Evolutionary conservation across 2,888 invertebrate species (phyloP), one percentile per base, ranked within the genome.

Genomic region (Schizaphis graminum): DNA sequence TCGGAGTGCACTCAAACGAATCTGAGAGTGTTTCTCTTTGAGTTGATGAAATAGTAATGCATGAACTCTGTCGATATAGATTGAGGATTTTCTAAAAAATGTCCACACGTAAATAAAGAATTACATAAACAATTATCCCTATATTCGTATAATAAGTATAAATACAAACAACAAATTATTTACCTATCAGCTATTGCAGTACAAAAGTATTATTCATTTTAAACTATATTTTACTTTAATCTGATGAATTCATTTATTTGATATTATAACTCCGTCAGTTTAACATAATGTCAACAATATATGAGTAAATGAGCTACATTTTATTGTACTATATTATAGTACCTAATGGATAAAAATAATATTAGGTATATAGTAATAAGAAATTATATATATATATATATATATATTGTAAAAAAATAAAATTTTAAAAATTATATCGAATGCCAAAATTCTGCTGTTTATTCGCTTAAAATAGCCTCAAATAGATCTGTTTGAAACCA

Each of bases 1-100:
- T 95, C 96, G 96, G 95, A 97, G 96, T 21, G 96, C 96, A 95
- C 96, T 96, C 67, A 96, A 96, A 26, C 97, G 95, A 90, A 97
- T 96, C 96, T 97, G 96, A 28, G 96, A 95, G 95, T 97, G 97
- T 7, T 96, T 96, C 95, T 96, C 96, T 91, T 96, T 95, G 67
- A 97, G 95, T 94, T 96, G 96, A 44, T 96, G 95, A 95, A 96
- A 95, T 86, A 96, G 94, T 84, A 96, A 95, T 85, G 96, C 95
- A 95, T 96, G 96, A 10, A 96, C 96, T 95, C 96, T 96, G 89
- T 96, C 95, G 8, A 96, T 95, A 95, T 96, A 96, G 49, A 95
- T 95, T 95, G 96, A 96, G 21, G 96, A 96, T 94, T 95, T 95
- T 94, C 96, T 96, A 92, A 28, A 95, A 95, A 94, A 94, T n/a